Base-by-base conservation (phyloP, 2,888 invertebrate species). In the Cheilosia variabilis region DNA sequence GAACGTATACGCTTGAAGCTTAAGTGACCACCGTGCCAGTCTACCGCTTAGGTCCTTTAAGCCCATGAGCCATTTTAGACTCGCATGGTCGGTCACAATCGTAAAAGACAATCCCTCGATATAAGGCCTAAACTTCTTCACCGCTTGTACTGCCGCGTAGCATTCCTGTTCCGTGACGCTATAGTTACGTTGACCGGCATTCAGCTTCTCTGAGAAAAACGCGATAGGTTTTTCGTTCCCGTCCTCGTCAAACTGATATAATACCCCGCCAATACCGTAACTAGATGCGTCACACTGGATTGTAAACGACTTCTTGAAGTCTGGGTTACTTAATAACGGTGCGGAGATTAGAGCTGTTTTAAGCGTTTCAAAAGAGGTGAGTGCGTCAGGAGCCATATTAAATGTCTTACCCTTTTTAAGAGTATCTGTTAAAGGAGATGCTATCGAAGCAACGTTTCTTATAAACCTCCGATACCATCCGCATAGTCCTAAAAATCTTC, bases 181-280 rank as follows among this genome's bases (percentile, higher is more conserved):
- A 15, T 43, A 43, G 15, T 43, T 47, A 17, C 19, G 47, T 47
- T 47, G 47, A 19, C 17, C 7, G 17, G 47, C 19, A 17, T 47
- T 47, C 17, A 47, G 19, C 9, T 47, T 47, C 4, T n/a, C 17
- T 1, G n/a, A 47, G 5, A 47, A 47, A 7, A 47, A 47, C 7
- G 45, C 45, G n/a, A 47, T 17, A 4, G 45, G 17, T 6, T 47
- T 47, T 6, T 47, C 45, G n/a, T 47, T 47, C 7, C 6, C 47
- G 47, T 47, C 47, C 17, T 47, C 19, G 3, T 47, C 47, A 17
- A 47, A 47, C 47, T 47, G 47, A 47, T 47, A 47, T 9, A 47
- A 17, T 10, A 47, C 47, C 0, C 17, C 17, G 9, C 19, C 43
- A 15, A 43, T 43, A 4, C 43, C 43, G n/a, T 2, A 43, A n/a